Conservation (phyloP, 2,888 invertebrate species). For the Papilio protenor region DNA sequence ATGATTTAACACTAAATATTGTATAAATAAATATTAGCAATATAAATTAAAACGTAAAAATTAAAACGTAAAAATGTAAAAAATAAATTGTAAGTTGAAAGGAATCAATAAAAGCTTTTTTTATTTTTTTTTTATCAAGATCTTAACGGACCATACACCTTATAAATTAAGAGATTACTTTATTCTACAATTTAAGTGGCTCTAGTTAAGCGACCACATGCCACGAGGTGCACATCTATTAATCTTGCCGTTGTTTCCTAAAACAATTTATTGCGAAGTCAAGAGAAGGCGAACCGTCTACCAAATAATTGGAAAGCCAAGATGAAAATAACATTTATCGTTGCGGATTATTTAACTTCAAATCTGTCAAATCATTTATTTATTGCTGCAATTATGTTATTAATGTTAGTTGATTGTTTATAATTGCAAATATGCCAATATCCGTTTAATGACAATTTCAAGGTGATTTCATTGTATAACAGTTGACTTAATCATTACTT, state of each 20-base stretch:
- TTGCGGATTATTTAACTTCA: constrained; percentile 2
- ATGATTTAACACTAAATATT: not conserved
- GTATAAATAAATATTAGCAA: no score
- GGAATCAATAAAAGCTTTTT: no score
- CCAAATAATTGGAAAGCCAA: constrained; percentile 4
- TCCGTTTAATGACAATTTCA: not conserved
- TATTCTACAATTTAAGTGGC: not conserved
- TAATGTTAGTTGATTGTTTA: not conserved
- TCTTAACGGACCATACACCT: not conserved
- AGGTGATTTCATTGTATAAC: not conserved
- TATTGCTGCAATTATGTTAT: not conserved
- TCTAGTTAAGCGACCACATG: constrained; percentile 53
- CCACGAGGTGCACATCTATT: constrained; percentile 68
- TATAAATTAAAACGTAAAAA: no score
- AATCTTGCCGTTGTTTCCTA: constrained; percentile 76
- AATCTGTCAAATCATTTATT: not conserved
- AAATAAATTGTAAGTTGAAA: no score
- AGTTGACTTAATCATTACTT: not conserved
- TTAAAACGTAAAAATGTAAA: no score
- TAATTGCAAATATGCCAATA: not conserved
- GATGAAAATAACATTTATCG: constrained; percentile 26
- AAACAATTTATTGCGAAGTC: constrained; percentile 77
- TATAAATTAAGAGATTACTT: not conserved
- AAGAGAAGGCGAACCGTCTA: constrained; percentile 62
- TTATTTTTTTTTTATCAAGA: no score